Conservation (phyloP, 2,113 vertebrate genomes). For the Entomyzon cyanotis region DNA sequence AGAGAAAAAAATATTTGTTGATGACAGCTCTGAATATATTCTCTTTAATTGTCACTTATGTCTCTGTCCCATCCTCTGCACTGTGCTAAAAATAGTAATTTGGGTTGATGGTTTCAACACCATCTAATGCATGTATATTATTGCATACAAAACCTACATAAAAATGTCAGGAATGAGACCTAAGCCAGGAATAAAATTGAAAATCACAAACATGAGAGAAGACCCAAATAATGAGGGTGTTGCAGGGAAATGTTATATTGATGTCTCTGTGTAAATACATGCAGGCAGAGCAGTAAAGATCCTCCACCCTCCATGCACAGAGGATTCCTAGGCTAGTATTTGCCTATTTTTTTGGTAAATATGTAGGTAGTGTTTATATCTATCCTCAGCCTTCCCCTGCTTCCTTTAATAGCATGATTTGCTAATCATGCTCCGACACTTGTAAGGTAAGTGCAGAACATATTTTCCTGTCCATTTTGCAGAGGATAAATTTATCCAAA, state of each 20-base stretch:
- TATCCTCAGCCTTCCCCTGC: not conserved
- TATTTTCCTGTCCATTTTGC: conserved; percentile 47
- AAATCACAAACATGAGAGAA: conserved; percentile 46
- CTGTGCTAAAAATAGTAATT: conserved; percentile 50
- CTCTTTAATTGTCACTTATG: conserved; percentile 58
- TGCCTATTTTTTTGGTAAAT: not conserved
- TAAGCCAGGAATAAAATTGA: conserved; percentile 23
- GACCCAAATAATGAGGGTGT: conserved; percentile 51
- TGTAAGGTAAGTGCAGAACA: conserved; percentile 27
- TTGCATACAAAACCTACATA: conserved; percentile 3
- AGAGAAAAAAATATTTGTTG: conserved; percentile 43
- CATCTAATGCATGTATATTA: conserved; percentile 31
- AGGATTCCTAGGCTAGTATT: conserved; percentile 23
- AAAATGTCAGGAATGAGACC: conserved; percentile 47
- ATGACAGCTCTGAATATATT: conserved; percentile 59
- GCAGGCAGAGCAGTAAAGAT: not conserved
- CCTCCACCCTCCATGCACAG: not conserved
- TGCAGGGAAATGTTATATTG: not conserved
- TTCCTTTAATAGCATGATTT: conserved; percentile 2
- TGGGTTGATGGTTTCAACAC: conserved; percentile 44
- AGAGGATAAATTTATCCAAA: conserved; percentile 29
- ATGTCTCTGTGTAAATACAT: conserved; percentile 20
- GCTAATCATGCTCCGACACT: conserved; percentile 6
- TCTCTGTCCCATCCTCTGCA: conserved; percentile 49
- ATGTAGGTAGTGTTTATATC: conserved; percentile 19